Percentiles rank a stretch among this genome's conserved stretches.
Conservation (phyloP, 2,888 invertebrate species). For the Caradrina clavipalpis region DNA sequence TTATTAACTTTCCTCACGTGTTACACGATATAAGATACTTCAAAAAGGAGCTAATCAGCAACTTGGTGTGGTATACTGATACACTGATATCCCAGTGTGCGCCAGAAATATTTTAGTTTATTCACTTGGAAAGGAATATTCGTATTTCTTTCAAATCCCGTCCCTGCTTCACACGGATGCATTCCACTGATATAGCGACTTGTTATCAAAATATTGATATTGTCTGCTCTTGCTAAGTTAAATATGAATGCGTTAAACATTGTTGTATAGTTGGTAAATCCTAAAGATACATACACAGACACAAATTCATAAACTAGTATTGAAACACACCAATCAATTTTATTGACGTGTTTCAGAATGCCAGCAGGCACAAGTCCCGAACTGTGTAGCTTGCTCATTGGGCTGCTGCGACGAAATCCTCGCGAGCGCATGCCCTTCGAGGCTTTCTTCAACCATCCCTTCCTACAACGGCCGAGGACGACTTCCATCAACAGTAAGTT, state of each 20-base stretch:
- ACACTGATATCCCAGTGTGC: too few relatives aligned
- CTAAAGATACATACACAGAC: too few relatives aligned
- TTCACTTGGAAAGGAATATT: background rate
- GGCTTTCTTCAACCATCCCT: slow-evolving; percentile 98
- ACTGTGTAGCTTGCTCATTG: slow-evolving; percentile 96
- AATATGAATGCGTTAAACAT: too few relatives aligned
- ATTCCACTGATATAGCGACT: too few relatives aligned
- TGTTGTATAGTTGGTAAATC: too few relatives aligned
- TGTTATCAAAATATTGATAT: too few relatives aligned
- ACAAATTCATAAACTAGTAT: too few relatives aligned
- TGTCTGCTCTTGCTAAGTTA: too few relatives aligned
- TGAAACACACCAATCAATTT: slow-evolving; percentile 20
- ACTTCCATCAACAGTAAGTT: slow-evolving; percentile 87
- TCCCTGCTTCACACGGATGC: too few relatives aligned
- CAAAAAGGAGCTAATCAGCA: background rate
- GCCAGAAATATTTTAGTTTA: slow-evolving; percentile 4
- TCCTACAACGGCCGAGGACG: slow-evolving; percentile 93
- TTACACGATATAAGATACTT: too few relatives aligned
- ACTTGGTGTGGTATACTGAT: background rate
- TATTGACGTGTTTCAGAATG: slow-evolving; percentile 92
- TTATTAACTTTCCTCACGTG: too few relatives aligned
- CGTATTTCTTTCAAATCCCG: background rate
- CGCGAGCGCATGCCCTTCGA: slow-evolving; percentile 99
- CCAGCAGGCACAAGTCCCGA: slow-evolving; percentile 98
- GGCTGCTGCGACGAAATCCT: slow-evolving; percentile 97